These are phyloP conservation scores for Myopa testacea DNA, from an alignment of 2,888 invertebrate genomes.

Conservation along the genomic window DNA sequence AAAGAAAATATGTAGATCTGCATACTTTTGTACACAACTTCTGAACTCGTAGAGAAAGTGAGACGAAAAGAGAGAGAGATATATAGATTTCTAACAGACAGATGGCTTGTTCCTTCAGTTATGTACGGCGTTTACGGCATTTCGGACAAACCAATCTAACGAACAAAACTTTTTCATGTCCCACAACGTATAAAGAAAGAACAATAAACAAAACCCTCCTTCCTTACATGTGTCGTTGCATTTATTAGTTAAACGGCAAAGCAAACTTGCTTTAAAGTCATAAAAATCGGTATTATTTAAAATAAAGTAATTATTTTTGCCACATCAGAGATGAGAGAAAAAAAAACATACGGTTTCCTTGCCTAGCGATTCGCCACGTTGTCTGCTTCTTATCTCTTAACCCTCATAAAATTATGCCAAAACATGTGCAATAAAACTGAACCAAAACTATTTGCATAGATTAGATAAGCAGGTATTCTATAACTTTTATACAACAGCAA, in stretches of 20 bases:
- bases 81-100: no score
- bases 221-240: not conserved
- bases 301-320: conserved; percentile 14
- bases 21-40: no score
- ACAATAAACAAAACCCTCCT: not conserved
- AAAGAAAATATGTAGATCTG: no score
- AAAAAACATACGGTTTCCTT: not conserved
- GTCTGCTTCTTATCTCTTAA: not conserved
- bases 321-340: not conserved
- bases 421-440: conserved; percentile 36
- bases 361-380: conserved; percentile 1
- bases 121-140: no score
- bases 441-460: conserved; percentile 22
- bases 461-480: not conserved
- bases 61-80: no score
- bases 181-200: not conserved
- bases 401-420: conserved; percentile 41
- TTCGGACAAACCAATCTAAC: no score
- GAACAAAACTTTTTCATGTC: not conserved
- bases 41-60: no score
- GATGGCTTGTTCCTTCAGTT: no score
- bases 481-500: no score
- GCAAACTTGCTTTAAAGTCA: not conserved
- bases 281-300: not conserved
- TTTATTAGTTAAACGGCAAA: conserved; percentile 18